Base-by-base conservation (phyloP, 2,113 vertebrate genomes). In the Gracilinanus agilis region DNA sequence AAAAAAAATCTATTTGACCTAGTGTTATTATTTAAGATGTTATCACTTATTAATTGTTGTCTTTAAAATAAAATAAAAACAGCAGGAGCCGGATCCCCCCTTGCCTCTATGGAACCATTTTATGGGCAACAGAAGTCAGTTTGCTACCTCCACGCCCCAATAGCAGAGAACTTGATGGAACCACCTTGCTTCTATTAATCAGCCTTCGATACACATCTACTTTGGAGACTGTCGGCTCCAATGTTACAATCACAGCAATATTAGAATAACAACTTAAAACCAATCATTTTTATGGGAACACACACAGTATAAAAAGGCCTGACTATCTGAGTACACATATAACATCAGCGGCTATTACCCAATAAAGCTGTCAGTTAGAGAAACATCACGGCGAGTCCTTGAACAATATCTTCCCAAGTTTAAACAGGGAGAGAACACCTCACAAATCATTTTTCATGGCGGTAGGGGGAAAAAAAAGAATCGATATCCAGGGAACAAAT, bases 331-430 rank as follows among this genome's bases (percentile, higher is more conserved):
- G 97, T 97, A 97, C 96, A 97, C 95, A 95, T 96, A 98, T 96
- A 98, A 98, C 94, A 95, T 97, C 98, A 96, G 96, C 96, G 90
- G 98, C 98, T 97, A 97, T 97, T 97, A 97, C 97, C 93, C 97
- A 97, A 98, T 99, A 98, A 99, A 99, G 95, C 98, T 98, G 98
- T 98, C 98, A 98, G 96, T 94, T 94, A 97, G 97, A 98, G 98
- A 98, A 98, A 98, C 97, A 98, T 98, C 97, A 94, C 89, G 13
- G 97, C 96, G 97, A 98, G 97, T 98, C 96, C 97, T 98, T 98
- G 98, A 98, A 98, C 96, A 97, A 89, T 95, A 97, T 97, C 97
- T 92, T 88, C 95, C 97, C 96, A 95, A 97, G 97, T 98, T 98
- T 98, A 98, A 98, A 98, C 92, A 96, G 95, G 95, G 96, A 95